phyloP scores from a whole-genome alignment of 2,797 vertebrate species.

The Helostoma temminkii region DNA sequence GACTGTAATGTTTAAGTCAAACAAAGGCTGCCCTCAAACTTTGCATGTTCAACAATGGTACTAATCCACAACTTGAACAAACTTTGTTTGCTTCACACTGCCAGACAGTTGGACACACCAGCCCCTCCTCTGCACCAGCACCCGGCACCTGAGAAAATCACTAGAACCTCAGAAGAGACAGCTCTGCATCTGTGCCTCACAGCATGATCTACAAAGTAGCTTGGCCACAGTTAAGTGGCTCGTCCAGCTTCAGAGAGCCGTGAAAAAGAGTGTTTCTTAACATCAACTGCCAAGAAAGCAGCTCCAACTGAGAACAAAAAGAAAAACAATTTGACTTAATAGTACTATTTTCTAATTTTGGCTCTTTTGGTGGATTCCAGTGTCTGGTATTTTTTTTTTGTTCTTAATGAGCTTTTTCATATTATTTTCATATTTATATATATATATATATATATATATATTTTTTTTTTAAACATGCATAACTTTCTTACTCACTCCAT shows the following conservation, averaged over 20 bases:
- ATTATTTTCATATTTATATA: too few relatives aligned
- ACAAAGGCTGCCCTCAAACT: background rate
- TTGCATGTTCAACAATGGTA: background rate
- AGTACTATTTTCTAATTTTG: background rate
- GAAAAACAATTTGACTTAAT: background rate
- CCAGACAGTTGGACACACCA: background rate
- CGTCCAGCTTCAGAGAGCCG: slow-evolving; percentile 18
- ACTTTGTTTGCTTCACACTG: background rate
- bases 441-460: too few relatives aligned
- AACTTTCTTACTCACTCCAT: background rate
- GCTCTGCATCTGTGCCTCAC: background rate
- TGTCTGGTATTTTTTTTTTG: background rate
- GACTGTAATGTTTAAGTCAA: background rate
- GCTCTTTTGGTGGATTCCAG: background rate
- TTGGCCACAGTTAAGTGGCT: slow-evolving; percentile 15
- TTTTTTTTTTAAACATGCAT: background rate
- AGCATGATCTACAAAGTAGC: slow-evolving; percentile 22
- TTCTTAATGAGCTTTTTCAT: background rate
- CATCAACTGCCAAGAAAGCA: background rate
- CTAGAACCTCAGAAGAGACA: background rate
- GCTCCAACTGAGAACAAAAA: background rate
- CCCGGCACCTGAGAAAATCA: slow-evolving; percentile 12
- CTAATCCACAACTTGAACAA: background rate
- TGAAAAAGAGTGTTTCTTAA: slow-evolving; percentile 1
- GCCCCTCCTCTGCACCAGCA: slow-evolving; percentile 9